These are phyloP conservation scores for Drosophila sordidula DNA, from an alignment of 2,888 invertebrate species.

Conservation along the genomic window DNA sequence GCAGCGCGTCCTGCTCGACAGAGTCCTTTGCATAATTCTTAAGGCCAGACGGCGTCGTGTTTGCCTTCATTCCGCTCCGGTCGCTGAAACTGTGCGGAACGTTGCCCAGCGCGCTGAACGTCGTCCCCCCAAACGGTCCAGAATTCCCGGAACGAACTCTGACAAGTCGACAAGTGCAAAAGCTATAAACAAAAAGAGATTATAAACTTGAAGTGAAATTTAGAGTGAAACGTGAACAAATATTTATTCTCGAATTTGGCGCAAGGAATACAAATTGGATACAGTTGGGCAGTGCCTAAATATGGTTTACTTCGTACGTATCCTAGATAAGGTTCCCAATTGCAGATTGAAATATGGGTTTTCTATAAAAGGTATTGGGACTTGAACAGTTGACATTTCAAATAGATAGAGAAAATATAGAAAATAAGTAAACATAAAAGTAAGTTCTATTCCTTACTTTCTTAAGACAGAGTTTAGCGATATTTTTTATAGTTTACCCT, in stretches of 20 bases:
- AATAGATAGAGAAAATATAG: no score
- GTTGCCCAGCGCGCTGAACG: slow-evolving; percentile 44
- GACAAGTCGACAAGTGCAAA: slow-evolving; percentile 57
- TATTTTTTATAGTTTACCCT: no score
- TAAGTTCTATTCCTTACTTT: no score
- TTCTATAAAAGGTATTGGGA: no score
- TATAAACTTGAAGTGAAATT: no score
- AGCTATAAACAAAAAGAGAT: slow-evolving; percentile 1
- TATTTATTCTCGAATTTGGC: slow-evolving; percentile 14
- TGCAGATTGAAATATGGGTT: no score
- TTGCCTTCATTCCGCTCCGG: slow-evolving; percentile 83
- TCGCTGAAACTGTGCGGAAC: slow-evolving; percentile 80
- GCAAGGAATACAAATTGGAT: slow-evolving; percentile 67
- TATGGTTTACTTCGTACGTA: slow-evolving; percentile 84
- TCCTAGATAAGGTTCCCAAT: no score
- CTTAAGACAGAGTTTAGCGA: no score
- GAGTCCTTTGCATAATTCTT: slow-evolving; percentile 80
- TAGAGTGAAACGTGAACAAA: slow-evolving; percentile 17
- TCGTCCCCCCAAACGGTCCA: not conserved
- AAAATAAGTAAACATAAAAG: no score
- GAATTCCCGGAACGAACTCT: slow-evolving; percentile 4
- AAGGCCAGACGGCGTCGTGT: slow-evolving; percentile 70
- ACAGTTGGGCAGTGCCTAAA: slow-evolving; percentile 74
- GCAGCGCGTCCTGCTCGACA: slow-evolving; percentile 31
- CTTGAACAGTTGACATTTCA: no score